phyloP scores from a whole-genome alignment of 2,113 vertebrate genomes.

The Eubucco bourcierii region DNA sequence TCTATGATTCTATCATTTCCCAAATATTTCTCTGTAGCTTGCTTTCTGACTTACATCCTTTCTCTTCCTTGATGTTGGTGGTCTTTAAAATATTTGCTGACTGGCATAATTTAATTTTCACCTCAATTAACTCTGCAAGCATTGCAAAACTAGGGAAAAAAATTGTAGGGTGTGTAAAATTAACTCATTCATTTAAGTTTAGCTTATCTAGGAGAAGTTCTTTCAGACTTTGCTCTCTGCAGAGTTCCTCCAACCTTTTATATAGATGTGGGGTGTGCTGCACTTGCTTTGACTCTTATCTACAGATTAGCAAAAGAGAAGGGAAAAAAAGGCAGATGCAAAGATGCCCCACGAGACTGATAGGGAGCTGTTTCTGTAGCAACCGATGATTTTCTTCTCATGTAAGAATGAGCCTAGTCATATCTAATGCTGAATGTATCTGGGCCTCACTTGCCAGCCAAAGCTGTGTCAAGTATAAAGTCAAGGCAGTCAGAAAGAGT shows the following conservation, averaged over 20 bases:
- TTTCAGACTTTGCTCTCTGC: conserved; percentile 54
- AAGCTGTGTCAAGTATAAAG: conserved; percentile 55
- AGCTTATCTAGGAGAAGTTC: conserved; percentile 62
- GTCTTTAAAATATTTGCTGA: conserved; percentile 60
- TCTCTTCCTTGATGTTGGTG: conserved; percentile 9
- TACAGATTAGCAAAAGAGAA: conserved; percentile 65
- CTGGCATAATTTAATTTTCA: conserved; percentile 54
- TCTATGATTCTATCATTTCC: too few relatives aligned
- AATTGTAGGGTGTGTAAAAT: conserved; percentile 29
- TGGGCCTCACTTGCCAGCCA: conserved; percentile 60
- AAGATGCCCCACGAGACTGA: conserved; percentile 60
- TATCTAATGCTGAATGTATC: conserved; percentile 57
- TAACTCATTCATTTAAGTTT: conserved; percentile 70
- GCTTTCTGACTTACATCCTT: neutral
- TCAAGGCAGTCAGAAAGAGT: conserved; percentile 43
- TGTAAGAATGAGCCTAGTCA: conserved; percentile 55
- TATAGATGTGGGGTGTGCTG: conserved; percentile 60
- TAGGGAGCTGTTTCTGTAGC: conserved; percentile 65
- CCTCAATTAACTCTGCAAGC: conserved; percentile 56
- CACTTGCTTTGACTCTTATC: conserved; percentile 59
- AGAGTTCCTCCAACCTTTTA: conserved; percentile 49
- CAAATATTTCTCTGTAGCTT: conserved; percentile 11
- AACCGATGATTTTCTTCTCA: conserved; percentile 55
- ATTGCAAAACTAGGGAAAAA: conserved; percentile 19
- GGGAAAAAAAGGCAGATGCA: conserved; percentile 58